phyloP scores from a whole-genome alignment of 2,888 invertebrate genomes.

The Napeogenes sylphis region DNA sequence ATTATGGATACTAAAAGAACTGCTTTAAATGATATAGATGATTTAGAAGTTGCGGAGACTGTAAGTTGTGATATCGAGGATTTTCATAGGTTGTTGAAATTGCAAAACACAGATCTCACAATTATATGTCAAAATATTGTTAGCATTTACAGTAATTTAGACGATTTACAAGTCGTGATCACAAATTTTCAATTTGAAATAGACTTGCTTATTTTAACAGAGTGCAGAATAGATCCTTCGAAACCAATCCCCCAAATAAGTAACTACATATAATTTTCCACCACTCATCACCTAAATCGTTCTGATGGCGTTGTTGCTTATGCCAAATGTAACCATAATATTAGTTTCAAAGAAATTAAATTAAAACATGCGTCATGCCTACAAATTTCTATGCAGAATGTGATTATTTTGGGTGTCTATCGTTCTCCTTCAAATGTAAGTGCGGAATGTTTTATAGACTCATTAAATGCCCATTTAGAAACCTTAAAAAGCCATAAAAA shows the following conservation, averaged over 20 bases:
- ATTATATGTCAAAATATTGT: background rate
- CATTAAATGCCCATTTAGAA: slow-evolving; percentile 24
- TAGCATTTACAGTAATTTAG: background rate
- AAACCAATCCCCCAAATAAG: no score
- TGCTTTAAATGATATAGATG: no score
- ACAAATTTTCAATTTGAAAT: background rate
- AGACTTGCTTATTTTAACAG: background rate
- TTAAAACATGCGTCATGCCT: slow-evolving; percentile 12
- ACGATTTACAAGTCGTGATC: background rate
- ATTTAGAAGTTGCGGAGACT: no score
- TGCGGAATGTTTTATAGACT: slow-evolving; percentile 27
- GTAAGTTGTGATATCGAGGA: background rate
- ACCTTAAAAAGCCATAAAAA: slow-evolving; percentile 19
- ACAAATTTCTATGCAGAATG: slow-evolving; percentile 1
- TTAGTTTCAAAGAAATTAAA: slow-evolving; percentile 7
- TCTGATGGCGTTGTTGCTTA: slow-evolving; percentile 20
- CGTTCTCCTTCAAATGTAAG: slow-evolving; percentile 30
- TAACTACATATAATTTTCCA: background rate
- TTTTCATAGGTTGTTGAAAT: background rate
- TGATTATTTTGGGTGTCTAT: slow-evolving; percentile 30
- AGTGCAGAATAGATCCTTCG: no score
- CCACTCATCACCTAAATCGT: slow-evolving; percentile 1
- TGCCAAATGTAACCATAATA: slow-evolving; percentile 6
- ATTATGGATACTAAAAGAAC: no score
- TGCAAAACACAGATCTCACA: background rate